Base-by-base conservation (phyloP, 2,888 invertebrate species). In the Morpho helenor region DNA sequence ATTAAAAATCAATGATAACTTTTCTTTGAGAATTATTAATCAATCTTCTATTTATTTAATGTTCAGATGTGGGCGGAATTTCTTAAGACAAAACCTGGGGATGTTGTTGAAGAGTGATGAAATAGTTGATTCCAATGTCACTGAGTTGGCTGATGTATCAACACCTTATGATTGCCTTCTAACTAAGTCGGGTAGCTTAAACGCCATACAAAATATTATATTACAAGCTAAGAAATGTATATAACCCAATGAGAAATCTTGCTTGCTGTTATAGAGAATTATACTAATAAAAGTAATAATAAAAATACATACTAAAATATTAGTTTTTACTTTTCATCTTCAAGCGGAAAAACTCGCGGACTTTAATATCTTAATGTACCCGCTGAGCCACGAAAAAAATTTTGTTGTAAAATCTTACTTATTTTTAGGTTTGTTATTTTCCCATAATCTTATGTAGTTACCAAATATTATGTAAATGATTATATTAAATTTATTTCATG, bases 81-180 rank as follows among this genome's bases (percentile, higher is more conserved):
- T 59, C 23, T 43, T 81, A 0, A 83, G 79, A 54, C 49, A 82
- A 8, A 75, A 82, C 62, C 61, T 72, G 71, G 91, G 80, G 65
- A 84, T 80, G 90, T 70, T 54, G 66, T 76, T 82, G 72, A 79
- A 72, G 67, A 88, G 68, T 75, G 80, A 74, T 73, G 89, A 75
- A 75, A 87, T 74, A 71, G 76, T 72, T 68, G 87, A 74, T 73
- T 85, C 69, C 0, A 68, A 74, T 2, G 62, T 61, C 1, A 60
- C 66, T 2, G 79, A 80, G 1, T 57, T 74, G 0, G 41, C 48
- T 0, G 67, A 74, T 0, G 74, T 82, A 2, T 58, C 59, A 0
- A 79, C 77, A 10, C 74, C 77, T 3, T 80, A 76, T 48, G 77
- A 74, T 57, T 7, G 49, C n/a, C 7, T 5, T 42, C 7, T 42